Percentiles rank a stretch among this genome's conserved stretches.
Evolutionary conservation across 2,797 vertebrate genomes (phyloP).

Genomic region (Scolopax bukidnonensis): DNA sequence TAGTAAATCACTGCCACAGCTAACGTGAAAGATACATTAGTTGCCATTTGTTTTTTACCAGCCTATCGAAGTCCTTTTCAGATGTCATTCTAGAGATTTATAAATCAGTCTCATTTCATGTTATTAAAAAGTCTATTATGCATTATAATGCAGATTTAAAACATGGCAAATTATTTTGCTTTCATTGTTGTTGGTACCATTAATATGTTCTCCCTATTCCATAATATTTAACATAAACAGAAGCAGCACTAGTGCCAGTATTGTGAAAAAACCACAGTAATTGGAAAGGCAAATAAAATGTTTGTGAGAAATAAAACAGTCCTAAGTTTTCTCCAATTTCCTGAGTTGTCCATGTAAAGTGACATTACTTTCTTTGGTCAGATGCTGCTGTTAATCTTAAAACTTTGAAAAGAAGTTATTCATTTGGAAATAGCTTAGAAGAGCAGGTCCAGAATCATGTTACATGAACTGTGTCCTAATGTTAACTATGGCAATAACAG

Average conservation of each 20-base stretch:
- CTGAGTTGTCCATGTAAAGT: not conserved
- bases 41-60: slow-evolving; percentile 76
- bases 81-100: slow-evolving; percentile 73
- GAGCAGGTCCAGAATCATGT: not conserved
- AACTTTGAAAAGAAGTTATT: not conserved
- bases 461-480: not conserved
- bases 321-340: not conserved
- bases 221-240: not conserved
- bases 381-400: not conserved
- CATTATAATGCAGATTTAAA: slow-evolving; percentile 62
- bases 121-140: slow-evolving; percentile 72
- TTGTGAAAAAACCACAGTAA: not conserved
- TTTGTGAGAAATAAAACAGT: not conserved
- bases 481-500: fast-evolving
- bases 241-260: not conserved
- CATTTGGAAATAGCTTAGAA: not conserved
- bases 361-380: not conserved
- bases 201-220: not conserved
- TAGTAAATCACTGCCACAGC: slow-evolving; percentile 79
- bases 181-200: not conserved
- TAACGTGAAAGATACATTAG: slow-evolving; percentile 76
- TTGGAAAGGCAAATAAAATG: not conserved
- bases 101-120: slow-evolving; percentile 60
- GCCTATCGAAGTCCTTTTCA: slow-evolving; percentile 65
- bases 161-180: slow-evolving; percentile 18